Base-by-base conservation (phyloP, 1,140 invertebrate species). In the Idris sp. region DNA sequence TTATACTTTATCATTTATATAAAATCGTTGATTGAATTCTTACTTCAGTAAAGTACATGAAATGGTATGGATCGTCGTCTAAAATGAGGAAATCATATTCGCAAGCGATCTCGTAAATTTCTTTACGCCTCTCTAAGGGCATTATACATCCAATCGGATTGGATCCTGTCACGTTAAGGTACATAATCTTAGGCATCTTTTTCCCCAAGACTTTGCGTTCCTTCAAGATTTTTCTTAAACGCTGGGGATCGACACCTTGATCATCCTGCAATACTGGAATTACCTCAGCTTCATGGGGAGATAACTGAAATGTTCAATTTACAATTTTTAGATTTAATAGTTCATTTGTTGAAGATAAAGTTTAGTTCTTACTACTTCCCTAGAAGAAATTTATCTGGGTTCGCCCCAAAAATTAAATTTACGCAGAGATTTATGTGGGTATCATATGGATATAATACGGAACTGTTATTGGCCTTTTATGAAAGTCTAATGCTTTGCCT, bases 1-100 rank as follows among this genome's bases (percentile, higher is more conserved):
- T n/a, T n/a, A n/a, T n/a, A n/a, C n/a, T n/a, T n/a, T n/a, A n/a
- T n/a, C n/a, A n/a, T n/a, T n/a, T n/a, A n/a, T n/a, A n/a, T n/a
- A n/a, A n/a, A n/a, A n/a, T n/a, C n/a, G n/a, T n/a, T n/a, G n/a
- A n/a, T 6, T 22, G 19, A 2, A 11, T 44, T 58, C 85, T 86
- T 48, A 89, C 89, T 14, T 88, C 88, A 53, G 84, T 85, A 81
- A 93, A 95, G 79, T 93, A 92, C 73, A 95, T 84, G 80, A 92
- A 95, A 80, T 91, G 93, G 79, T 95, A 95, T 1, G 94, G 93
- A 87, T 95, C 94, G 79, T 95, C 94, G 81, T 95, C 94, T 0
- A 95, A 77, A 51, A 95, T 94, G 0, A 95, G 75, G 18, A 95
- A 90, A 86, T 95, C 90, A 81, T 93, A 94, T 77, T 91, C 88